These are phyloP conservation scores for Protaetia brevitarsis DNA, from an alignment of 1,140 invertebrate species.

Conservation along the genomic window DNA sequence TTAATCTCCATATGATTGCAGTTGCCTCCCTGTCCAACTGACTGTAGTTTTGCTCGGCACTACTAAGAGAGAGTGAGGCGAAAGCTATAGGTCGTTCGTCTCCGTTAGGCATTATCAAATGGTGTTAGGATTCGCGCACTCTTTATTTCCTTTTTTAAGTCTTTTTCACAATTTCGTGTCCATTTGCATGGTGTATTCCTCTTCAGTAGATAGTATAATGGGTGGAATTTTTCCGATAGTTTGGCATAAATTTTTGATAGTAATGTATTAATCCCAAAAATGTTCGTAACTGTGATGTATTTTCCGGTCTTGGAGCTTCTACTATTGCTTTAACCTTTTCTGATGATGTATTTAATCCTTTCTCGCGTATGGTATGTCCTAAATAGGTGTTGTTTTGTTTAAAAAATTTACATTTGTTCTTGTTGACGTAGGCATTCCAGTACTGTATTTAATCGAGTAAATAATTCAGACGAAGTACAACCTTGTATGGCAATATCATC, in stretches of 20 bases:
- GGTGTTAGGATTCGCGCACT: conserved; percentile 51
- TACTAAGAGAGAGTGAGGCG: conserved; percentile 28
- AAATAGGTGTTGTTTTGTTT: conserved; percentile 37
- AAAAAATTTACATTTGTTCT: conserved; percentile 20
- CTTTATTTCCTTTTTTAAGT: background rate
- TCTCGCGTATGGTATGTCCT: conserved; percentile 39
- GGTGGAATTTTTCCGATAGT: background rate
- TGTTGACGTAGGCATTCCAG: background rate
- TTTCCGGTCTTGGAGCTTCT: conserved; percentile 34
- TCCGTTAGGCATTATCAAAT: conserved; percentile 41
- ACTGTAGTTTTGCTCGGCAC: conserved; percentile 31
- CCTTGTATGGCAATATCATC: conserved; percentile 1
- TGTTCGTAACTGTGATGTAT: conserved; percentile 39
- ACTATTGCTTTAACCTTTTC: conserved; percentile 45
- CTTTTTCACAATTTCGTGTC: background rate
- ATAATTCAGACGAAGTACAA: background rate
- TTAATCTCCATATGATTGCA: conserved; percentile 42
- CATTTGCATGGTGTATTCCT: background rate
- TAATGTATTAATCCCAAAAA: conserved; percentile 35
- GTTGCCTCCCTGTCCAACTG: conserved; percentile 34
- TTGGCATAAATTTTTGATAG: conserved; percentile 21
- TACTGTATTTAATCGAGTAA: background rate
- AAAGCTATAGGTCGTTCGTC: conserved; percentile 33
- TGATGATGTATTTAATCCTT: conserved; percentile 36
- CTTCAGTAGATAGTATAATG: background rate